These are phyloP conservation scores for Agriotes lineatus DNA, from an alignment of 2,888 invertebrate species.

Conservation along the genomic window DNA sequence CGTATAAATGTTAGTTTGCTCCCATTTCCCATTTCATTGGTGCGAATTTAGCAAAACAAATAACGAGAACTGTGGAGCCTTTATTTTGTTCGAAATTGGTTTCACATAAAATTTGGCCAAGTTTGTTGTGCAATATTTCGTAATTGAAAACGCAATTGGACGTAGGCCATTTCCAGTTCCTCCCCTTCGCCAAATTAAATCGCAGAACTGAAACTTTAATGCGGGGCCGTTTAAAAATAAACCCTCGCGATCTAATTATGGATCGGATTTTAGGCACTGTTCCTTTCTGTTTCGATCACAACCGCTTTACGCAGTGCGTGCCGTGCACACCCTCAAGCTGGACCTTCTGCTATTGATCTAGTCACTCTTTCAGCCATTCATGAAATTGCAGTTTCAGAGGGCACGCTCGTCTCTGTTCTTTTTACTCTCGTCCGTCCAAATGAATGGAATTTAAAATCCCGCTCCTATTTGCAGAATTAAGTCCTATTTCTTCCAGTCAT, in stretches of 20 bases:
- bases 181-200: slow-evolving; percentile 15
- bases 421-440: slow-evolving; percentile 4
- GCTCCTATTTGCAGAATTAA: slow-evolving; percentile 1
- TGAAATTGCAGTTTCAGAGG: slow-evolving; percentile 57
- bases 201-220: slow-evolving; percentile 1
- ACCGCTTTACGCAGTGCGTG: slow-evolving; percentile 48
- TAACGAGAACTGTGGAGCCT: neutral
- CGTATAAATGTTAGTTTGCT: no score
- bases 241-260: slow-evolving; percentile 12
- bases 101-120: neutral
- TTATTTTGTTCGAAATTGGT: neutral
- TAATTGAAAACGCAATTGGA: slow-evolving; percentile 13
- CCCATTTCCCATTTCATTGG: no score
- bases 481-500: neutral
- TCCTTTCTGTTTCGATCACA: neutral
- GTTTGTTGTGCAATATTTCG: neutral
- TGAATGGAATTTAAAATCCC: slow-evolving; percentile 12
- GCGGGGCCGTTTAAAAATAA: slow-evolving; percentile 10
- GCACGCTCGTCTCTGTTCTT: slow-evolving; percentile 54
- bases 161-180: neutral
- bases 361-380: slow-evolving; percentile 58
- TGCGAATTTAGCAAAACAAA: no score
- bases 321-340: slow-evolving; percentile 53
- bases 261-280: slow-evolving; percentile 8
- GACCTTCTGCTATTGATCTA: slow-evolving; percentile 60